Conservation (phyloP, 2,113 vertebrate species). For the Pontoporia blainvillei region DNA sequence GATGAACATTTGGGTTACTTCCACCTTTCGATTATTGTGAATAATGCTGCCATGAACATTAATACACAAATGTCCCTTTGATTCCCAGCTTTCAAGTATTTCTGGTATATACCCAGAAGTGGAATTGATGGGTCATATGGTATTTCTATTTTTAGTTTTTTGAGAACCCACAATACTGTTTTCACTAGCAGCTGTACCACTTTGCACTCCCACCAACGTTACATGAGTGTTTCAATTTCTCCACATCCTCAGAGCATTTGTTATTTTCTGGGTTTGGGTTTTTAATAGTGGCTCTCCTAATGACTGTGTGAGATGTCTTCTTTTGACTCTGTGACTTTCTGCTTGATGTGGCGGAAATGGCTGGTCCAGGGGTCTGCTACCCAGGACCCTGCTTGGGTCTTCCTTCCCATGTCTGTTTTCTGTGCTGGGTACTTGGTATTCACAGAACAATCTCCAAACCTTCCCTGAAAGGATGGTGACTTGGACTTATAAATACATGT, state of each 20-base stretch:
- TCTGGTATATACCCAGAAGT: background rate
- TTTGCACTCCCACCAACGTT: background rate
- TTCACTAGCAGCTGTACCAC: background rate
- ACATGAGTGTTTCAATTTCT: background rate
- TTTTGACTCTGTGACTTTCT: background rate
- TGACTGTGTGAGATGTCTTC: background rate
- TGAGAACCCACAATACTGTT: background rate
- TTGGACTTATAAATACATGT: constrained; percentile 14
- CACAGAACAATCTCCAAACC: background rate
- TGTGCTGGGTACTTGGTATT: background rate
- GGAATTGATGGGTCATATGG: background rate
- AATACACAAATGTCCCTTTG: background rate
- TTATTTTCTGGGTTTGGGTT: background rate
- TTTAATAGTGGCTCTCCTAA: background rate
- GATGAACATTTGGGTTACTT: background rate
- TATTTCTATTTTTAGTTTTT: background rate
- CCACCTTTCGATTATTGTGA: background rate
- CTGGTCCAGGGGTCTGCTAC: background rate
- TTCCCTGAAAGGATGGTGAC: background rate
- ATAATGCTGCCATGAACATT: background rate
- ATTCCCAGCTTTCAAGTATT: background rate
- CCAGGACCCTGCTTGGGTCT: background rate
- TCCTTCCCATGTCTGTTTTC: background rate
- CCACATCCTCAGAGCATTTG: background rate
- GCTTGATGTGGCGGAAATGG: background rate